Evolutionary conservation across 1,140 invertebrate genomes (phyloP), one percentile per base, ranked within the genome.

Genomic region (Bathynomus jamesi): DNA sequence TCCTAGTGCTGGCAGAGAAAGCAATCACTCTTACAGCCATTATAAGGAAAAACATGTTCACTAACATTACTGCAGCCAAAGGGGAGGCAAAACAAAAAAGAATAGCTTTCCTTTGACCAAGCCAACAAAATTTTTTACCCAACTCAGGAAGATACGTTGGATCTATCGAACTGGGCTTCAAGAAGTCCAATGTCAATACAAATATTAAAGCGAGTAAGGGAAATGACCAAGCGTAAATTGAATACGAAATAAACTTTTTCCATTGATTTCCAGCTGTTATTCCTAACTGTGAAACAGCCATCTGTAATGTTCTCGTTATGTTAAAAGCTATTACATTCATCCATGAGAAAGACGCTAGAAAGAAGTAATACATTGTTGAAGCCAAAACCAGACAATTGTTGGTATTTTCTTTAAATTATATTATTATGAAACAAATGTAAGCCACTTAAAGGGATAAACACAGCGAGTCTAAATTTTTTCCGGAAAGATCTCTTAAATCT

Each of bases 311-410:
- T 28, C 82, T 84, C 76, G 72, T 95, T 80, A 95, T 93, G 83
- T 96, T 94, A 84, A 95, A 93, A 82, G 94, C 94, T 91, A 96
- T 95, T 46, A 92, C 92, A 83, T 93, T 94, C 70, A 97, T 90
- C 95, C 95, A 98, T 82, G 95, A 95, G 86, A 97, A 97, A 71
- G 94, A 92, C 28, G 92, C 88, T 79, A 97, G 84, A 83, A 95
- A 95, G 83, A 94, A 91, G 86, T 95, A 96, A 81, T 97, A 95
- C 84, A 94, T 91, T 77, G 87, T 84, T 61, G 92, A 87, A 65
- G 91, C 92, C 87, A 90, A 80, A 0, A 81, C 77, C 53, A 83
- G 81, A 76, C 86, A 87, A 3, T 82, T 61, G 0, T 24, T 68
- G 10, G 65, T 62, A n/a, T 72, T 31, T 10, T 77, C 67, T 27